A percentile compares a stretch with the other conserved stretches of the same genome.
Evolutionary conservation across 1,140 invertebrate genomes (phyloP).

Genomic region (Achatina immaculata): DNA sequence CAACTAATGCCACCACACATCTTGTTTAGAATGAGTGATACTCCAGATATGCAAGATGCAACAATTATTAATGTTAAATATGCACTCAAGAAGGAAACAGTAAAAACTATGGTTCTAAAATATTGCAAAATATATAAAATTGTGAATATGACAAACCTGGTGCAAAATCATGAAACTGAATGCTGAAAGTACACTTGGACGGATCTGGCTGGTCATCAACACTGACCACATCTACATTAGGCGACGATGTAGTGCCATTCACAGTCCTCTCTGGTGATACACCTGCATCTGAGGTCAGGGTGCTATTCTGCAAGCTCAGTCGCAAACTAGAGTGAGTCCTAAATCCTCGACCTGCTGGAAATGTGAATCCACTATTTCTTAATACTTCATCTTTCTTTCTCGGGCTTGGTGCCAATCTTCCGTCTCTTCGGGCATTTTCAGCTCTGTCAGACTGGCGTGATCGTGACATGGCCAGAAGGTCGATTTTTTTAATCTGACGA

Average conservation of each 20-base stretch:
- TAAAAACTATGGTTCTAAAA: too few species aligned
- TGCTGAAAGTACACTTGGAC: conserved; percentile 33
- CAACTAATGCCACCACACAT: too few species aligned
- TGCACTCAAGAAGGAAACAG: too few species aligned
- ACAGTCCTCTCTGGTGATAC: conserved; percentile 19
- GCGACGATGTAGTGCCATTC: conserved; percentile 22
- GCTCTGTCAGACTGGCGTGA: conserved; percentile 39
- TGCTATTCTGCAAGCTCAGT: conserved; percentile 7
- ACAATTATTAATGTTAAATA: too few species aligned
- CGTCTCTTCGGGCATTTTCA: conserved; percentile 36
- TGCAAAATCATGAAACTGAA: conserved; percentile 37
- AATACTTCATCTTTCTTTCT: conserved; percentile 40
- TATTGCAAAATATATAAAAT: too few species aligned
- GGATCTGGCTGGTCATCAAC: conserved; percentile 34
- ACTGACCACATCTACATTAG: conserved; percentile 38
- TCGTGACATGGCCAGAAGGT: conserved; percentile 34
- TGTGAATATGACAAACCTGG: conserved; percentile 28
- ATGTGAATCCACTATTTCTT: conserved; percentile 35
- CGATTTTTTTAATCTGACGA: conserved; percentile 39
- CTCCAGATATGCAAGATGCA: too few species aligned
- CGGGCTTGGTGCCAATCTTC: conserved; percentile 32
- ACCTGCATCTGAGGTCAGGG: neutral
- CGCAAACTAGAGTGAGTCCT: conserved; percentile 11
- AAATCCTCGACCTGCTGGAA: conserved; percentile 22
- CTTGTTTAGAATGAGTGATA: too few species aligned